Evolutionary conservation across 2,888 invertebrate species (phyloP).

Genomic region (Heliconius sara): DNA sequence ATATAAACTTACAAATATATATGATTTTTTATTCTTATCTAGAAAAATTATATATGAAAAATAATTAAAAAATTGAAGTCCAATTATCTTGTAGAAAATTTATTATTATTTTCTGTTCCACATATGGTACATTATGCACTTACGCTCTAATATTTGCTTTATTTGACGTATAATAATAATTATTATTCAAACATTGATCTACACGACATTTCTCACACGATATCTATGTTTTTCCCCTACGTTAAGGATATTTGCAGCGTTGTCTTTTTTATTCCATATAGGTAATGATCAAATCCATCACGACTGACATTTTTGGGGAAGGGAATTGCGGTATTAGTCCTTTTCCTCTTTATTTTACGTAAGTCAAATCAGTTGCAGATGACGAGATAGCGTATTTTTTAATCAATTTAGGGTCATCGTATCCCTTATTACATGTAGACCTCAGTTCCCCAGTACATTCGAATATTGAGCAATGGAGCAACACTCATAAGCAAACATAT

Average conservation of each 20-base stretch:
- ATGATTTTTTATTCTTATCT: slow-evolving; percentile 32
- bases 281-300: neutral
- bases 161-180: neutral
- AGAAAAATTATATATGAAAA: neutral
- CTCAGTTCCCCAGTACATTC: slow-evolving; percentile 46
- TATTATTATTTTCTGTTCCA: neutral
- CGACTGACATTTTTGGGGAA: neutral
- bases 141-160: neutral
- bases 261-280: too few species aligned
- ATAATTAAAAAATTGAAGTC: neutral
- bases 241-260: too few species aligned
- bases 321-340: neutral
- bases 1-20: too few species aligned
- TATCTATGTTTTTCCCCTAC: too few species aligned
- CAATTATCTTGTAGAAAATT: neutral
- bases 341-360: neutral
- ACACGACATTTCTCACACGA: too few species aligned
- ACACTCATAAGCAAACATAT: slow-evolving; percentile 31
- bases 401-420: slow-evolving; percentile 44
- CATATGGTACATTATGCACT: neutral
- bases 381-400: slow-evolving; percentile 44
- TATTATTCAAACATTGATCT: too few species aligned
- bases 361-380: slow-evolving; percentile 38
- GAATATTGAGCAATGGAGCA: slow-evolving; percentile 41
- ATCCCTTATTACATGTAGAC: slow-evolving; percentile 41